These are phyloP conservation scores for Mesocentrotus franciscanus DNA, from an alignment of 53 echinoderm and acorn worm genomes.

Conservation along the genomic window DNA sequence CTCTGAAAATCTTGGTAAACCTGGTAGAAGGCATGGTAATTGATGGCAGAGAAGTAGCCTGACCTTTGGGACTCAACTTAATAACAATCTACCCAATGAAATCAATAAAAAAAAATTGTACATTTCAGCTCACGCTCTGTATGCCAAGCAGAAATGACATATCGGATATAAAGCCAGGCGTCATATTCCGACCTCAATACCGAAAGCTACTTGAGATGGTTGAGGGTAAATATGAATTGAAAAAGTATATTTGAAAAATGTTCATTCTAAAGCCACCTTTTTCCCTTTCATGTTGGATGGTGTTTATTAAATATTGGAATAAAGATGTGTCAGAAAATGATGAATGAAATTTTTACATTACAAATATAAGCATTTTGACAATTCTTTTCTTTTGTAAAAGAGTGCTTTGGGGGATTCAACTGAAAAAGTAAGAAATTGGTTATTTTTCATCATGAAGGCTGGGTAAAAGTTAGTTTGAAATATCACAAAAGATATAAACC, in stretches of 20 bases:
- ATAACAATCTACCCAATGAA: constrained; percentile 54
- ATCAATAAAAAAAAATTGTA: constrained; percentile 43
- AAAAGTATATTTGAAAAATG: not conserved
- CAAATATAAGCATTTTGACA: no score
- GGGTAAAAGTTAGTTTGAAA: no score
- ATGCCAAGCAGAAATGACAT: constrained; percentile 56
- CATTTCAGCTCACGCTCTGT: constrained; percentile 59
- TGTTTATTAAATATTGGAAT: no score
- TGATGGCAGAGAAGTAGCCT: not conserved
- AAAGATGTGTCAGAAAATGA: no score
- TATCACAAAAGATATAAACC: no score
- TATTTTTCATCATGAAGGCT: no score
- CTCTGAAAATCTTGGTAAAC: not conserved
- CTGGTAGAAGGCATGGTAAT: constrained; percentile 25
- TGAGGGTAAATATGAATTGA: not conserved
- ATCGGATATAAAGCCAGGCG: constrained; percentile 36
- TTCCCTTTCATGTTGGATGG: not conserved
- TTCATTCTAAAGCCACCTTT: not conserved
- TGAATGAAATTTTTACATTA: no score
- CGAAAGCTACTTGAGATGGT: not conserved
- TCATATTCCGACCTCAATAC: constrained; percentile 22
- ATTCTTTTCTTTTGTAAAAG: no score
- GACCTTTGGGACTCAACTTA: constrained; percentile 30
- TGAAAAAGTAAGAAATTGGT: no score
- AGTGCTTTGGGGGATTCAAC: no score